A percentile compares a stretch with the other conserved stretches of the same genome.
Conservation (phyloP, 2,797 vertebrate genomes). For the Botia kubotai region DNA sequence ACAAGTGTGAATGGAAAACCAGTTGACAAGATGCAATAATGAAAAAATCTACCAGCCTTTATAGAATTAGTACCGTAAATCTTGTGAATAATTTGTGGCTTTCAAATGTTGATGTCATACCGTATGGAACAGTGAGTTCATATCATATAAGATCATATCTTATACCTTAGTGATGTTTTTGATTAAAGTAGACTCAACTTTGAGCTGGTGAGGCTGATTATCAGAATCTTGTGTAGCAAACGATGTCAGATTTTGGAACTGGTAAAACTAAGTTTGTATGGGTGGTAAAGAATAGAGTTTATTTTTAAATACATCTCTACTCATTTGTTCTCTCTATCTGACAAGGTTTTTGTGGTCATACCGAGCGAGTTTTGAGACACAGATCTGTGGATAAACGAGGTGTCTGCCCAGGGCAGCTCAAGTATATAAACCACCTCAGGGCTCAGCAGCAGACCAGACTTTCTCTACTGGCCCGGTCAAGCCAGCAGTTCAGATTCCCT, state of each 20-base stretch:
- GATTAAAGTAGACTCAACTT: too few species aligned
- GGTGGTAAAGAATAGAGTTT: not conserved
- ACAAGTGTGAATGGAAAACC: too few species aligned
- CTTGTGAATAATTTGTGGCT: too few species aligned
- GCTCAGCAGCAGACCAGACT: not conserved
- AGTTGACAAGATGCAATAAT: too few species aligned
- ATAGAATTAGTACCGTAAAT: too few species aligned
- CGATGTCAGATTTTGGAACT: not conserved
- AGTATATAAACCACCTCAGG: conserved; percentile 57
- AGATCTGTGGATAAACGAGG: conserved; percentile 57
- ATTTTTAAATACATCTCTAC: not conserved
- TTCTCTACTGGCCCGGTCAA: not conserved
- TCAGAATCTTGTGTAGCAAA: not conserved
- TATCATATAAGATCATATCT: too few species aligned
- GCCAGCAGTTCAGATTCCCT: not conserved
- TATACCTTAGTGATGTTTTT: too few species aligned
- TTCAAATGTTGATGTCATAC: too few species aligned
- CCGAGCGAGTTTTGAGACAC: conserved; percentile 60
- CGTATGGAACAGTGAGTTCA: too few species aligned
- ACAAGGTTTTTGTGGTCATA: conserved; percentile 50
- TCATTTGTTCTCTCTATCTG: conserved; percentile 35
- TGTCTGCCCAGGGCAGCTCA: conserved; percentile 56
- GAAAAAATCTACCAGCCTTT: too few species aligned
- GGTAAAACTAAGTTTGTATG: not conserved
- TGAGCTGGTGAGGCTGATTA: too few species aligned